Evolutionary conservation across 2,888 invertebrate species (phyloP), one percentile per base, ranked within the genome.

Genomic region (Metacarcinus magister): DNA sequence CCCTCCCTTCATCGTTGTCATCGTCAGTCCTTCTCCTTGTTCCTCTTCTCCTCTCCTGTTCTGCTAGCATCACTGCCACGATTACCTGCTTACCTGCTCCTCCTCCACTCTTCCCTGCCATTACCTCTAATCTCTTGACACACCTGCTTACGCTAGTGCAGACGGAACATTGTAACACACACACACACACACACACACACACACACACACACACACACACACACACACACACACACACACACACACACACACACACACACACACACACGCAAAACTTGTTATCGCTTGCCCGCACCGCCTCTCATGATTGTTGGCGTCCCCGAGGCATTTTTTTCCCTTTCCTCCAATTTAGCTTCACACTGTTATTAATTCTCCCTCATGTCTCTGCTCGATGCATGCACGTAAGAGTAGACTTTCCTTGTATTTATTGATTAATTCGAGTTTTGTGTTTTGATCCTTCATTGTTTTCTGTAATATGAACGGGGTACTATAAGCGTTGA

Each of bases 101-200:
- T 82, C 82, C 82, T 32, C 82, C 13, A 32, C 32, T 32, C 32
- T 82, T 82, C 82, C 82, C 82, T 32, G 16, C 82, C 23, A 82
- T 32, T 82, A 82, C 32, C 82, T 82, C 82, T 82, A 82, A 82
- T 82, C 82, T 82, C 82, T 82, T 32, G 82, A 82, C 82, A 82
- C 28, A 32, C 32, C 82, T 82, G 82, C 82, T 82, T 82, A 82
- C 32, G 10, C 82, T 8, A 32, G 82, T 32, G 28, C 82, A 32
- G 82, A 32, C 82, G 32, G 32, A 82, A 10, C 82, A 82, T 82
- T 32, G 82, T 82, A 82, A 82, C 32, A 32, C 32, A 32, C 32
- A 82, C 28, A 8, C 32, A 82, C 82, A 82, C 82, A 82, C 82
- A 82, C 82, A 82, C 82, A 82, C 82, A 82, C 32, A 82, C 82